Conservation (phyloP, 1,140 invertebrate genomes). For the Calephelis virginiensis region DNA sequence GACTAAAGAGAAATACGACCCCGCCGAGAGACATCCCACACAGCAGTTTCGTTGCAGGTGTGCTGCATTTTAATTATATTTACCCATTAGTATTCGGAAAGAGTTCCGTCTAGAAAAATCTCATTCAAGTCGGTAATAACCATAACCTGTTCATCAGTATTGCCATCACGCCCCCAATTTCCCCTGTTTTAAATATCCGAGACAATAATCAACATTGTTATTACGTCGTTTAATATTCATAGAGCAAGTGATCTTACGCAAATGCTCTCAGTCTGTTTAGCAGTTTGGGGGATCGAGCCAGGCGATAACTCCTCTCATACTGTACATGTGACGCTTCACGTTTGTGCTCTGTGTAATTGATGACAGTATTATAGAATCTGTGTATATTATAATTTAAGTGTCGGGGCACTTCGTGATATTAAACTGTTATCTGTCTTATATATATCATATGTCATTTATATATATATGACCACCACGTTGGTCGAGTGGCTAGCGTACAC, state of each 20-base stretch:
- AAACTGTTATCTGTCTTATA: too few species aligned
- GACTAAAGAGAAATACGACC: too few species aligned
- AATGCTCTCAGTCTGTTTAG: conserved; percentile 39
- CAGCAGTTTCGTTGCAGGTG: not conserved
- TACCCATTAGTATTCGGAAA: conserved; percentile 8
- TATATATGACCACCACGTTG: too few species aligned
- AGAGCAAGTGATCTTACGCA: conserved; percentile 37
- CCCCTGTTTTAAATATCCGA: conserved; percentile 55
- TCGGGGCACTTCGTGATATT: too few species aligned
- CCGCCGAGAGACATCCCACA: not conserved
- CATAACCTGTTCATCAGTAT: conserved; percentile 33
- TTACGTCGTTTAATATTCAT: conserved; percentile 64
- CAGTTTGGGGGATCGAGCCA: conserved; percentile 40
- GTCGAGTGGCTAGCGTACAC: too few species aligned
- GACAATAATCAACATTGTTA: conserved; percentile 68
- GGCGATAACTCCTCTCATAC: not conserved
- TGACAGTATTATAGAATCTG: not conserved
- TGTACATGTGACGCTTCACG: not conserved
- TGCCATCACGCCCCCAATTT: conserved; percentile 52
- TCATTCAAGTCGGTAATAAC: conserved; percentile 13
- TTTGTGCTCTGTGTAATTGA: not conserved
- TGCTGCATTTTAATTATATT: not conserved
- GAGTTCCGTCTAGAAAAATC: conserved; percentile 18
- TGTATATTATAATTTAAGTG: too few species aligned
- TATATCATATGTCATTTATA: too few species aligned